A percentile compares a stretch with the other conserved stretches of the same genome.
These are phyloP conservation scores for Gymnocephalus cernua DNA, from an alignment of 2,113 vertebrate genomes.

Conservation along the genomic window DNA sequence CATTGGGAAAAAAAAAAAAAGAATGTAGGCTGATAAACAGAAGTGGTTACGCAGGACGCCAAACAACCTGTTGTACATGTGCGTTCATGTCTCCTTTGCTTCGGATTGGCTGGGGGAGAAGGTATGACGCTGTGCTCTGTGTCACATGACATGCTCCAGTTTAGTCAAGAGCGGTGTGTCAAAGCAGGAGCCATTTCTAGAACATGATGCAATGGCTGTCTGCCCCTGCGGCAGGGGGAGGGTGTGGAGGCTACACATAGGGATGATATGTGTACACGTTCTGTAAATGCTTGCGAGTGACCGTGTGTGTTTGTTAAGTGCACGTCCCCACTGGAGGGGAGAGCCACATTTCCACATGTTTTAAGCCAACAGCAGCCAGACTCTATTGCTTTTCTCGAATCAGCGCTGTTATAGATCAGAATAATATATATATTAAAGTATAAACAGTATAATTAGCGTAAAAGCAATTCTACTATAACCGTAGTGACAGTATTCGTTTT, in stretches of 20 bases:
- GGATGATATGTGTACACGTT: slow-evolving; percentile 9
- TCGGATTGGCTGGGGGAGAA: slow-evolving; percentile 35
- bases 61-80: slow-evolving; percentile 35
- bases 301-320: slow-evolving; percentile 20
- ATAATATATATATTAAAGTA: background rate
- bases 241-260: slow-evolving; percentile 14
- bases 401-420: background rate
- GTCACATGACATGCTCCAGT: slow-evolving; percentile 62
- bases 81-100: slow-evolving; percentile 32
- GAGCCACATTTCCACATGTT: slow-evolving; percentile 9
- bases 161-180: slow-evolving; percentile 56
- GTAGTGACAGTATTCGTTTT: background rate
- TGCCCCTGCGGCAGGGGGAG: background rate
- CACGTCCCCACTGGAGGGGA: slow-evolving; percentile 9
- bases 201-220: slow-evolving; percentile 71
- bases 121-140: slow-evolving; percentile 39
- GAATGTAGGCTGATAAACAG: slow-evolving; percentile 11
- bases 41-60: background rate
- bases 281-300: slow-evolving; percentile 35
- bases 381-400: background rate
- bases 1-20: background rate
- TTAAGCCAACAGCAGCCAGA: background rate
- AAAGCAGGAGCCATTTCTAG: slow-evolving; percentile 70
- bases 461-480: too few relatives aligned
- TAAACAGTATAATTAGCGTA: background rate